phyloP scores from a whole-genome alignment of 2,888 invertebrate genomes.

The Pegoplata infirma region DNA sequence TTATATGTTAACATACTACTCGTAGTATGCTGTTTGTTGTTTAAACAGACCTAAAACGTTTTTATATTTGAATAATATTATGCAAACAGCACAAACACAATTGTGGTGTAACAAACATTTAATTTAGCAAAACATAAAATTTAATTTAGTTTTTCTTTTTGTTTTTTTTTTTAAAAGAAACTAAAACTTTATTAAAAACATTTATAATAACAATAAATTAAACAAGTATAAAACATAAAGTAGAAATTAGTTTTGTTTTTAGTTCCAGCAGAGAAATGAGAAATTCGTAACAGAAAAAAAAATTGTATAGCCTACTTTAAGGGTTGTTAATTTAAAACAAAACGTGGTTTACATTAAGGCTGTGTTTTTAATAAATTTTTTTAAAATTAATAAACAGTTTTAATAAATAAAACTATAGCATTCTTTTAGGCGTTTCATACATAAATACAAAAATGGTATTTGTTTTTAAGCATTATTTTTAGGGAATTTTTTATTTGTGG shows the following conservation, averaged over 20 bases:
- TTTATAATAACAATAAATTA: not conserved
- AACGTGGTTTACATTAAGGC: no score
- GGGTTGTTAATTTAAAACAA: no score
- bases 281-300: not conserved
- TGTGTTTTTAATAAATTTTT: no score
- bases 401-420: no score
- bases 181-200: not conserved
- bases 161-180: not conserved
- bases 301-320: not conserved
- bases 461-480: no score
- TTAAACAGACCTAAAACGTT: not conserved
- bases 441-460: no score
- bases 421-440: no score
- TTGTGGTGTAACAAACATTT: conserved; percentile 54
- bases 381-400: no score
- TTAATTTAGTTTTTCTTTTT: no score
- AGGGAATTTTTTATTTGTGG: no score
- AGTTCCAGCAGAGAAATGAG: not conserved
- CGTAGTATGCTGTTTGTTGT: not conserved
- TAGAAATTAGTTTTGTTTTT: not conserved
- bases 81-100: conserved; percentile 32
- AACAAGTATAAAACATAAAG: not conserved
- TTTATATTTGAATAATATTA: not conserved
- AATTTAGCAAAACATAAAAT: conserved; percentile 54
- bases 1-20: not conserved